Evolutionary conservation across 1,140 invertebrate species (phyloP).

Genomic region (Bombus impatiens): DNA sequence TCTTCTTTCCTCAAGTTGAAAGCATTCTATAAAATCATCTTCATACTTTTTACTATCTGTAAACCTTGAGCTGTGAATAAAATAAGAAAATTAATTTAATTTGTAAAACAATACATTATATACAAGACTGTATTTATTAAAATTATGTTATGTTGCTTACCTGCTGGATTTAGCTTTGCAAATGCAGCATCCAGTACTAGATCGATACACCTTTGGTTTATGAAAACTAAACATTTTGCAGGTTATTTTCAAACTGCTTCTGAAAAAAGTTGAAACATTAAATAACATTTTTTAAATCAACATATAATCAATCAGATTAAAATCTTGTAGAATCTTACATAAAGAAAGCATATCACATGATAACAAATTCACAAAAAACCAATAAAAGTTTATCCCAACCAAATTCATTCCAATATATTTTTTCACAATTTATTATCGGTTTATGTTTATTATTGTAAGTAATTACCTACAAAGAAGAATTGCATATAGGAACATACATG

Average conservation of each 20-base stretch:
- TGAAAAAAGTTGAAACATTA: conserved; percentile 26
- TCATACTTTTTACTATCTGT: conserved; percentile 95
- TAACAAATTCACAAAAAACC: conserved; percentile 47
- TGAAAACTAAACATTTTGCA: conserved; percentile 93
- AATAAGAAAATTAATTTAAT: background rate
- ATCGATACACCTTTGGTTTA: conserved; percentile 94
- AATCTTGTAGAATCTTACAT: conserved; percentile 34
- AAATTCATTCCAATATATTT: conserved; percentile 28
- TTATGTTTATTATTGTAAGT: conserved; percentile 31
- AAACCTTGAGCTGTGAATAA: conserved; percentile 87
- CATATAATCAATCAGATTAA: background rate
- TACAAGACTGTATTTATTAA: background rate
- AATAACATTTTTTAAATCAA: conserved; percentile 2
- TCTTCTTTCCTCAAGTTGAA: conserved; percentile 89
- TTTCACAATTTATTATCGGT: conserved; percentile 22
- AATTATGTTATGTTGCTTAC: conserved; percentile 69
- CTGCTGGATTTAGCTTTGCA: conserved; percentile 94
- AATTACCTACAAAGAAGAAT: conserved; percentile 50
- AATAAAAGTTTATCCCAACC: conserved; percentile 44
- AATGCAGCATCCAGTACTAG: conserved; percentile 92
- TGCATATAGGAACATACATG: conserved; percentile 31
- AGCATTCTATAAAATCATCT: conserved; percentile 92
- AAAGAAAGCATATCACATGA: conserved; percentile 43
- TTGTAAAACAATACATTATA: background rate
- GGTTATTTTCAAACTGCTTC: conserved; percentile 45